Conservation (phyloP, 2,113 vertebrate species). For the Atrichornis clamosus region DNA sequence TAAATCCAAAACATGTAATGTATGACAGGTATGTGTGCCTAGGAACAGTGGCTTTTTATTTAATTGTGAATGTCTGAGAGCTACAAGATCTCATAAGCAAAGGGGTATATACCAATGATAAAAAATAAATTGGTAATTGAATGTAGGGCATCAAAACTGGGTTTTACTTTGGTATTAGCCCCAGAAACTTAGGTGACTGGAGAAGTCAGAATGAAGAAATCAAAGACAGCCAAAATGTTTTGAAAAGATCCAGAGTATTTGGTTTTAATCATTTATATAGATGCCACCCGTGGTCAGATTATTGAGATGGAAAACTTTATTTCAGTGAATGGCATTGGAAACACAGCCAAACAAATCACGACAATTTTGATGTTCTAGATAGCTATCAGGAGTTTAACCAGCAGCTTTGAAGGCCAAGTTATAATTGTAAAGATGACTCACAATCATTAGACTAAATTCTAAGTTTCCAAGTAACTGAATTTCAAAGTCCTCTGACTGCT, state of each 20-base stretch:
- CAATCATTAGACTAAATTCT: neutral
- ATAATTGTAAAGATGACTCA: neutral
- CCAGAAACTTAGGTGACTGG: neutral
- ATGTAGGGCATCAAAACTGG: neutral
- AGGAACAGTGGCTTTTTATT: neutral
- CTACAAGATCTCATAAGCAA: neutral
- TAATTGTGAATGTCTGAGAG: neutral
- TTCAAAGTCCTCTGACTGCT: neutral
- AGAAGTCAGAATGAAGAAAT: neutral
- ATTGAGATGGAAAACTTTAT: neutral
- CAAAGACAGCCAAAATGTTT: neutral
- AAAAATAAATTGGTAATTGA: neutral
- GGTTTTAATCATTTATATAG: neutral
- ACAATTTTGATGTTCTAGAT: neutral
- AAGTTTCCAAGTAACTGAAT: neutral
- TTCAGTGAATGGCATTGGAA: neutral
- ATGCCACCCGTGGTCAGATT: neutral
- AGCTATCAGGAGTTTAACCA: neutral
- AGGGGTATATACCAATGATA: neutral
- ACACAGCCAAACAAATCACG: neutral
- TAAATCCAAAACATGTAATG: neutral
- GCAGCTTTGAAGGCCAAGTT: neutral
- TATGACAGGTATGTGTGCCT: fast-evolving
- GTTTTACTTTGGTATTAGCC: neutral
- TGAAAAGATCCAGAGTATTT: neutral